phyloP scores from a whole-genome alignment of 2,113 vertebrate genomes.

The Silurus glanis region DNA sequence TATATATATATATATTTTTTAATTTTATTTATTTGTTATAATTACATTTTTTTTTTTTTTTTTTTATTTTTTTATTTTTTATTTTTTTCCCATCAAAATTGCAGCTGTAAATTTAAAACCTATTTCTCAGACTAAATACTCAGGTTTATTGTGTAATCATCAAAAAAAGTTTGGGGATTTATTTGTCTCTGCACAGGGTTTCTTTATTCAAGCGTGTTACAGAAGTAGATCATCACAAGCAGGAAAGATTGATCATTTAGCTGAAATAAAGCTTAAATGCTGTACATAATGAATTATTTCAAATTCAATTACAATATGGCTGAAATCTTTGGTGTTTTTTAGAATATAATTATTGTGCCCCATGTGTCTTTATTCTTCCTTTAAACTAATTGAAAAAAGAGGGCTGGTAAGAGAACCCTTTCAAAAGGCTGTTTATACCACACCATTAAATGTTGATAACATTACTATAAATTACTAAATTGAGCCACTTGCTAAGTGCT shows the following conservation, averaged over 20 bases:
- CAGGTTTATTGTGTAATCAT: not conserved
- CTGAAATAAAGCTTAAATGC: not conserved
- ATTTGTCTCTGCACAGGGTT: not conserved
- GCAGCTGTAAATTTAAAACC: not conserved
- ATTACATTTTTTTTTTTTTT: too few relatives aligned
- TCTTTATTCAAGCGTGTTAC: not conserved
- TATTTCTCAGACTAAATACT: not conserved
- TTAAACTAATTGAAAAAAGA: too few relatives aligned
- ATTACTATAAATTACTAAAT: too few relatives aligned
- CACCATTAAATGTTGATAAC: too few relatives aligned
- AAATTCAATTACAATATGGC: not conserved
- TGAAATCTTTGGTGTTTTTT: not conserved
- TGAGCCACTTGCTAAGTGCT: not conserved
- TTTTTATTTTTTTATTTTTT: too few relatives aligned
- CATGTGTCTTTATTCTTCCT: not conserved
- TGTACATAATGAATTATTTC: not conserved
- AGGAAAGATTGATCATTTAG: not conserved
- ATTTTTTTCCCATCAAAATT: too few relatives aligned
- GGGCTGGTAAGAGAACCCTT: too few relatives aligned
- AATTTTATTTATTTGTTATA: too few relatives aligned
- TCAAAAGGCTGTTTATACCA: too few relatives aligned
- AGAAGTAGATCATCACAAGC: not conserved
- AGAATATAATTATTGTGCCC: too few relatives aligned
- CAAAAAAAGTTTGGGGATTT: not conserved
- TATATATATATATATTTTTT: too few relatives aligned